These are phyloP conservation scores for Drosophila neocordata DNA, from an alignment of 1,140 invertebrate genomes.

Conservation along the genomic window DNA sequence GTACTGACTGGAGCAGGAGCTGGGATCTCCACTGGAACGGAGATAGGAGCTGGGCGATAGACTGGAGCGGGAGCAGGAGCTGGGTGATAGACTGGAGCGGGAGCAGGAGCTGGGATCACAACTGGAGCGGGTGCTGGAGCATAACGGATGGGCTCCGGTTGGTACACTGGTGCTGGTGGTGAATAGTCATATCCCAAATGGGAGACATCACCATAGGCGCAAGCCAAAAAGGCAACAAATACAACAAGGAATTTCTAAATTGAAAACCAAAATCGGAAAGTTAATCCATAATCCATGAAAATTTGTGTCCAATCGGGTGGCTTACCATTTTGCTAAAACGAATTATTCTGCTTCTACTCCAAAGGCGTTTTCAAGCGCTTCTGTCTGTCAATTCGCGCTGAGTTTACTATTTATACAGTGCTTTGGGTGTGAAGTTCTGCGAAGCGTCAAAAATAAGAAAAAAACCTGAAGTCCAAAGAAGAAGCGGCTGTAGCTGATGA, in stretches of 20 bases:
- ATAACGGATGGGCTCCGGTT: constrained; percentile 20
- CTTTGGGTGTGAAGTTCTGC: constrained; percentile 27
- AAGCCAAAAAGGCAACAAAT: constrained; percentile 73
- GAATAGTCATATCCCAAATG: constrained; percentile 66
- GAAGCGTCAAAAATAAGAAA: constrained; percentile 21
- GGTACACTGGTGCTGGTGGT: constrained; percentile 37
- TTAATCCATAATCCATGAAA: constrained; percentile 25
- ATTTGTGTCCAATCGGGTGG: not conserved
- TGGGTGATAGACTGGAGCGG: constrained; percentile 22
- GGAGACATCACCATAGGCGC: constrained; percentile 69
- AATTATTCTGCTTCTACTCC: constrained; percentile 53
- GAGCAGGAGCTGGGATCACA: constrained; percentile 25
- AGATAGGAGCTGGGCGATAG: constrained; percentile 24
- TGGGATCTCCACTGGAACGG: constrained; percentile 16
- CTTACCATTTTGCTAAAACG: constrained; percentile 66
- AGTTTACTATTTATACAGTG: constrained; percentile 6
- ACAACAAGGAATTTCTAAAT: constrained; percentile 68
- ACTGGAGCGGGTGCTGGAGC: constrained; percentile 30
- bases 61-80: constrained; percentile 42
- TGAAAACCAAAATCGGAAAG: not conserved
- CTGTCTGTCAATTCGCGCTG: not conserved
- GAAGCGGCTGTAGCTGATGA: not conserved
- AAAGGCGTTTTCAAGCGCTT: constrained; percentile 5
- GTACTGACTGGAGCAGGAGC: constrained; percentile 29
- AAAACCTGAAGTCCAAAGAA: constrained; percentile 32